These are phyloP conservation scores for Eremobia ochroleuca DNA, from an alignment of 2,888 invertebrate species.

Conservation along the genomic window DNA sequence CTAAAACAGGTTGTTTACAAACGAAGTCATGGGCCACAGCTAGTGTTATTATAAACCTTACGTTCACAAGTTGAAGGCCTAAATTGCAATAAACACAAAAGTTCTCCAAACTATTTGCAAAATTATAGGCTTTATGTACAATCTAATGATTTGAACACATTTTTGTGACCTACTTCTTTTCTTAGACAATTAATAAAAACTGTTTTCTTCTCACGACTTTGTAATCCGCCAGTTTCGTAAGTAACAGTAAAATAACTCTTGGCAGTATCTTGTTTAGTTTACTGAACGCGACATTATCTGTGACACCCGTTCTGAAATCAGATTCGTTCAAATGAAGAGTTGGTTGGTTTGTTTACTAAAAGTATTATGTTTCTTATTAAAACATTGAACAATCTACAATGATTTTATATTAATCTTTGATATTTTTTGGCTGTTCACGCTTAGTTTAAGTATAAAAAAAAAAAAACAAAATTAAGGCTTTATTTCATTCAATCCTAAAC, in stretches of 20 bases:
- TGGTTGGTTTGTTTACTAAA: neutral
- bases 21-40: neutral
- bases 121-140: slow-evolving; percentile 15
- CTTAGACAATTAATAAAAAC: slow-evolving; percentile 43
- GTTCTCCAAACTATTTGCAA: neutral
- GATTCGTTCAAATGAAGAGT: slow-evolving; percentile 2
- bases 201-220: slow-evolving; percentile 48
- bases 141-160: slow-evolving; percentile 24
- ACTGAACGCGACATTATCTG: slow-evolving; percentile 34
- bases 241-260: slow-evolving; percentile 28
- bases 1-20: slow-evolving; percentile 2
- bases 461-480: neutral
- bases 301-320: slow-evolving; percentile 56
- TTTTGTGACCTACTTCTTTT: slow-evolving; percentile 39
- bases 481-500: slow-evolving; percentile 20
- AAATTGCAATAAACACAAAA: slow-evolving; percentile 9
- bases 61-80: neutral
- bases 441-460: neutral
- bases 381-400: neutral
- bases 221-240: slow-evolving; percentile 39
- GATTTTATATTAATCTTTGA: neutral
- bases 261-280: slow-evolving; percentile 36
- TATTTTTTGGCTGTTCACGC: neutral
- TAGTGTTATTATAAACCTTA: slow-evolving; percentile 8
- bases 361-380: neutral